Conservation (phyloP, 2,888 invertebrate genomes). For the Drosophila falleni region DNA sequence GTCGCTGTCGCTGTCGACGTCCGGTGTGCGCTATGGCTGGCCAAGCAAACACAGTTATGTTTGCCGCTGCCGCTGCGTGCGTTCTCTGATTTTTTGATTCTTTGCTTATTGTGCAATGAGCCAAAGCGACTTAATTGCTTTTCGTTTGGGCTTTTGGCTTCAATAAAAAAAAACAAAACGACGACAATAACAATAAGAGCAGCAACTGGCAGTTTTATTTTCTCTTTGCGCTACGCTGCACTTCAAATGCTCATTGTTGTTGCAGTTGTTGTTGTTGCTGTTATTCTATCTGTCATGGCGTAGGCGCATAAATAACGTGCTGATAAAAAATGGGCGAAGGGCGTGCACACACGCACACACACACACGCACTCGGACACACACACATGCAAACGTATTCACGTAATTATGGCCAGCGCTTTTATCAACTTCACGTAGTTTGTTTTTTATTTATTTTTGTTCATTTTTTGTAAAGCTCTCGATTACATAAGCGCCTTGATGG, state of each 20-base stretch:
- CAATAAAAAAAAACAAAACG: constrained; percentile 38
- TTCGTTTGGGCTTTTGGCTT: constrained; percentile 73
- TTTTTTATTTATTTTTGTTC: constrained; percentile 38
- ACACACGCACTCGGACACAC: constrained; percentile 4
- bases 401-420: constrained; percentile 75
- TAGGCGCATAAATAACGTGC: constrained; percentile 74
- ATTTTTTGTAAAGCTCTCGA: constrained; percentile 46
- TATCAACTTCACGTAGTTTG: constrained; percentile 61
- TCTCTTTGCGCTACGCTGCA: constrained; percentile 76
- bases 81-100: constrained; percentile 61
- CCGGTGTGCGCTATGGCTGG: constrained; percentile 62
- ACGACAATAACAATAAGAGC: constrained; percentile 26
- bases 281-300: constrained; percentile 62
- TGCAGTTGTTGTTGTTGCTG: constrained; percentile 43
- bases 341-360: constrained; percentile 47
- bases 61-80: constrained; percentile 53
- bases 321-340: constrained; percentile 79
- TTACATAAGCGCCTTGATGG: constrained; percentile 70
- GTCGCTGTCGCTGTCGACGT: constrained; percentile 25
- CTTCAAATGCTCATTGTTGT: constrained; percentile 60
- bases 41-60: constrained; percentile 78
- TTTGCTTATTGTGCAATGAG: constrained; percentile 81
- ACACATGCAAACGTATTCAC: constrained; percentile 56
- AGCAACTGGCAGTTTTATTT: constrained; percentile 50
- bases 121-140: constrained; percentile 79